Conservation (phyloP, 2,113 vertebrate genomes). For the Cervus canadensis region DNA sequence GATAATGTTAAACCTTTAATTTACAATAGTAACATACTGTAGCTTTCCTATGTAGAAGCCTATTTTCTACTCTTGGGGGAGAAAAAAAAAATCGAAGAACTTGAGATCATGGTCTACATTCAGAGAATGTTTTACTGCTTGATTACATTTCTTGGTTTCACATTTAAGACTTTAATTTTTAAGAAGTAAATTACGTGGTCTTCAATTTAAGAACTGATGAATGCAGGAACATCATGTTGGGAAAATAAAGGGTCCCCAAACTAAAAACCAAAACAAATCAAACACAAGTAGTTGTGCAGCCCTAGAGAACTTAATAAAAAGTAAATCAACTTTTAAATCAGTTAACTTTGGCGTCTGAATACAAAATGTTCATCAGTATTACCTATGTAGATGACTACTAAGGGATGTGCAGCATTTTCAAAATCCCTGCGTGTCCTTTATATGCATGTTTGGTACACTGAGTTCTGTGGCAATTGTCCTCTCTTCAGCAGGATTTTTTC, state of each 20-base stretch:
- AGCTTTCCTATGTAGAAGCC: constrained; percentile 69
- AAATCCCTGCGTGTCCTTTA: constrained; percentile 82
- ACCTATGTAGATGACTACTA: constrained; percentile 77
- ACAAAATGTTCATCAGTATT: constrained; percentile 76
- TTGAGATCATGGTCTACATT: constrained; percentile 72
- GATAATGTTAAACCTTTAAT: constrained; percentile 73
- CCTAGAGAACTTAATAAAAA: constrained; percentile 76
- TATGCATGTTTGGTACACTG: constrained; percentile 75
- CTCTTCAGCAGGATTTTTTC: constrained; percentile 2
- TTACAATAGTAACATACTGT: constrained; percentile 68
- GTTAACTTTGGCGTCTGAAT: constrained; percentile 84
- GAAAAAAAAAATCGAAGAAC: constrained; percentile 63
- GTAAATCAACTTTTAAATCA: constrained; percentile 76
- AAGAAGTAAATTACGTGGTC: constrained; percentile 59
- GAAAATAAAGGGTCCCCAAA: constrained; percentile 44
- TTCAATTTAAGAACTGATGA: constrained; percentile 64
- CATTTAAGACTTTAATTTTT: constrained; percentile 73
- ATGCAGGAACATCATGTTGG: constrained; percentile 46
- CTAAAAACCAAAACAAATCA: constrained; percentile 58
- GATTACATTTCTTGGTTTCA: constrained; percentile 76
- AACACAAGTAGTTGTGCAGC: constrained; percentile 59
- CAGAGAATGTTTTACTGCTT: constrained; percentile 78
- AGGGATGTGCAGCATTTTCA: constrained; percentile 84
- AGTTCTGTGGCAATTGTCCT: constrained; percentile 66
- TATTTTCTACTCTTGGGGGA: constrained; percentile 66